phyloP scores from a whole-genome alignment of 2,113 vertebrate species.

The Uropsilus gracilis region DNA sequence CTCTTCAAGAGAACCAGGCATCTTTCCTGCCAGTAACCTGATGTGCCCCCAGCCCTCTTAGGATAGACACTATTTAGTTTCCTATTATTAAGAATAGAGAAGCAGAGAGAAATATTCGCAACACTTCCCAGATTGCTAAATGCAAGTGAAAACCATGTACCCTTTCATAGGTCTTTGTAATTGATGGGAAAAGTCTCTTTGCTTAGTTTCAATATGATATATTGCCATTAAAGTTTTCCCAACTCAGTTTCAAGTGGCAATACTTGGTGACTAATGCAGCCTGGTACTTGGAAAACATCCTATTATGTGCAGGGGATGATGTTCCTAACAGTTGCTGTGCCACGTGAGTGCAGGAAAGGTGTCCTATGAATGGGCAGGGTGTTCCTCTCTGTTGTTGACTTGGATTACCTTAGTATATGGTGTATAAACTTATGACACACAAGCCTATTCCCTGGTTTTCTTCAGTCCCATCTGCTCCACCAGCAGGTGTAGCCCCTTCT shows the following conservation, averaged over 20 bases:
- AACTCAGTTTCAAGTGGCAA: neutral
- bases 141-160: neutral
- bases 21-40: constrained; percentile 62
- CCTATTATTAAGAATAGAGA: neutral
- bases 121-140: neutral
- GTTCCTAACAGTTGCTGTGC: accelerated
- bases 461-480: neutral
- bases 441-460: neutral
- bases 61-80: neutral
- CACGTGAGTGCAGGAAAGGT: neutral
- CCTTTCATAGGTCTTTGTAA: neutral
- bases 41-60: constrained; percentile 37
- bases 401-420: neutral
- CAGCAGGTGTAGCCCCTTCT: neutral
- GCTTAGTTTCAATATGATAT: neutral
- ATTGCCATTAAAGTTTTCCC: neutral
- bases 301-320: accelerated
- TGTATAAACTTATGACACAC: neutral
- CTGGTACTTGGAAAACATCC: neutral
- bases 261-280: neutral
- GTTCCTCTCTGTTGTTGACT: neutral
- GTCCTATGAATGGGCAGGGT: neutral
- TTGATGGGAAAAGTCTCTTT: neutral
- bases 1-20: constrained; percentile 66
- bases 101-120: neutral